A percentile compares a stretch with the other conserved stretches of the same genome.
Conservation (phyloP, 2,113 vertebrate species). For the Pelodiscus sinensis region DNA sequence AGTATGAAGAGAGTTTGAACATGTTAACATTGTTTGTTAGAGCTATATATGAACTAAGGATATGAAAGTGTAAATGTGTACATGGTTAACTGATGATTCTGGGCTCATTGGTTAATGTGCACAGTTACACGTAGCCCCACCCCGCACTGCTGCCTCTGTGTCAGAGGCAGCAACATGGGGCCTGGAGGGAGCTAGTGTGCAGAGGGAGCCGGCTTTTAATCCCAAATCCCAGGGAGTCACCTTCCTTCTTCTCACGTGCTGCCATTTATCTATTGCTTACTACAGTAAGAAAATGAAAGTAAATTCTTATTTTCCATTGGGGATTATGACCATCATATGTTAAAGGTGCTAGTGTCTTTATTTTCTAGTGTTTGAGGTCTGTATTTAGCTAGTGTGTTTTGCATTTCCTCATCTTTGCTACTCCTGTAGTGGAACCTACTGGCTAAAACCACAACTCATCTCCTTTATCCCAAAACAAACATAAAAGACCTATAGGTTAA, state of each 20-base stretch:
- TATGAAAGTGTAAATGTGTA: not conserved
- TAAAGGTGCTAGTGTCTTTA: not conserved
- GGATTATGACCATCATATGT: fast-evolving
- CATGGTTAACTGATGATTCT: too few species aligned
- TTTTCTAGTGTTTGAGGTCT: not conserved
- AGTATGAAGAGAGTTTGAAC: not conserved
- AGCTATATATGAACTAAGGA: not conserved
- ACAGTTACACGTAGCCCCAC: too few species aligned
- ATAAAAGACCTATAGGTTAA: not conserved
- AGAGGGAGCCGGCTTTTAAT: too few species aligned
- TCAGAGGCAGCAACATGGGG: too few species aligned
- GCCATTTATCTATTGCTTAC: too few species aligned
- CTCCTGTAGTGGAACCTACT: not conserved
- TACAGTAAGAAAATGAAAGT: not conserved
- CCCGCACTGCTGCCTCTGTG: too few species aligned
- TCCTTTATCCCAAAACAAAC: slow-evolving; percentile 1
- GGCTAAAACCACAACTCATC: not conserved
- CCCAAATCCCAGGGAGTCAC: too few species aligned
- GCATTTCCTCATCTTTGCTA: not conserved
- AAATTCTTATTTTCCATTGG: not conserved
- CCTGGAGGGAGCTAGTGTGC: too few species aligned
- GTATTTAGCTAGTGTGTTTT: not conserved
- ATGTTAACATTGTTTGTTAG: not conserved
- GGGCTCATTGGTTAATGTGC: too few species aligned
- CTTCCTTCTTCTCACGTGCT: too few species aligned